Percentiles rank a stretch among this genome's conserved stretches.
These are phyloP conservation scores for Dendrolimus punctatus DNA, from an alignment of 1,140 invertebrate genomes.

Conservation along the genomic window DNA sequence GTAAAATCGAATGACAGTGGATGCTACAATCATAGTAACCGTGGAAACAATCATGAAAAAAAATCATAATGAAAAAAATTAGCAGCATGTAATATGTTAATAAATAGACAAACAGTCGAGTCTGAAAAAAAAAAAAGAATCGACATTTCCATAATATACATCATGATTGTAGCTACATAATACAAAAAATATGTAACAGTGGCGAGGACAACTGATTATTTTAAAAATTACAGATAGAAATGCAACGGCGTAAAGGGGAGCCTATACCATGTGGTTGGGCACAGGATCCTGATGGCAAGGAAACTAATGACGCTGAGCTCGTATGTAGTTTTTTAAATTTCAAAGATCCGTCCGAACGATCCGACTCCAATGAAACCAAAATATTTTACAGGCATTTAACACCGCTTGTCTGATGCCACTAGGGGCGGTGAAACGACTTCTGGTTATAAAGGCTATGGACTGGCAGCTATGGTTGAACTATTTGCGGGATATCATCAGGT, in stretches of 20 bases:
- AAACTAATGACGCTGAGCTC: conserved; percentile 71
- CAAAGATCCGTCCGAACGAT: background rate
- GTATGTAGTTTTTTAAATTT: conserved; percentile 16
- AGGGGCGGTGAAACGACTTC: conserved; percentile 82
- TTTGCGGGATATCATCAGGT: conserved; percentile 84
- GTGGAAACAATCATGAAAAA: too few relatives aligned
- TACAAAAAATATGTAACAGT: too few relatives aligned
- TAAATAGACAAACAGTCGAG: too few relatives aligned
- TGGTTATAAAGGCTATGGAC: conserved; percentile 94
- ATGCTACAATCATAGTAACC: too few relatives aligned
- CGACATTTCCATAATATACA: too few relatives aligned
- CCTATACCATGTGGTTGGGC: conserved; percentile 90
- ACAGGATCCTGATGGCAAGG: conserved; percentile 78
- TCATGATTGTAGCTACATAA: too few relatives aligned
- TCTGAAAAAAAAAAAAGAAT: too few relatives aligned
- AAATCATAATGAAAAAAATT: too few relatives aligned
- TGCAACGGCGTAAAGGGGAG: conserved; percentile 80
- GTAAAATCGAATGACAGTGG: too few relatives aligned
- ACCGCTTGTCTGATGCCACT: conserved; percentile 83
- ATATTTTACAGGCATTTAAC: conserved; percentile 71
- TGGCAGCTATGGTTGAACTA: conserved; percentile 90
- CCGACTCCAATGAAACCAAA: background rate
- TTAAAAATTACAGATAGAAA: conserved; percentile 78
- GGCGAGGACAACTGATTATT: too few relatives aligned
- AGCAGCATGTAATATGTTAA: too few relatives aligned